Evolutionary conservation across 2,888 invertebrate species (phyloP).

Genomic region (Lasioglossum pauxillum): DNA sequence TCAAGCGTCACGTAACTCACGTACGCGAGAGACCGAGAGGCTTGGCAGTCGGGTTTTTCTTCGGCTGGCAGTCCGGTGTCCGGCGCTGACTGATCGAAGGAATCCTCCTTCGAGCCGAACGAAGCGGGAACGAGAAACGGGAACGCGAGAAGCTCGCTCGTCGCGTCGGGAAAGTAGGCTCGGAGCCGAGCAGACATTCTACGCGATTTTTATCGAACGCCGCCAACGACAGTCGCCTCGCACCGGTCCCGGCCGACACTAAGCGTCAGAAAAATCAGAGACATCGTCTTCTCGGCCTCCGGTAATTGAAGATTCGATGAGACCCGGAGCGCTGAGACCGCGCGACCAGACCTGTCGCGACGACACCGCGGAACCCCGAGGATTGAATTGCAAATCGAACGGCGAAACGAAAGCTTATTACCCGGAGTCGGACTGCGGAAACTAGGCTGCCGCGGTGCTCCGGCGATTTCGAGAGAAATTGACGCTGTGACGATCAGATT

Average conservation of each 20-base stretch:
- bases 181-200: slow-evolving; percentile 74
- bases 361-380: neutral
- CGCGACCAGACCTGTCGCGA: slow-evolving; percentile 31
- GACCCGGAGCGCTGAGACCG: slow-evolving; percentile 31
- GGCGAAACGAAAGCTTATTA: slow-evolving; percentile 30
- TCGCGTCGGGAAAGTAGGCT: slow-evolving; percentile 75
- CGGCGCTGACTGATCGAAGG: slow-evolving; percentile 73
- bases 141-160: slow-evolving; percentile 35
- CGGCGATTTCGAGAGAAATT: neutral
- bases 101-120: slow-evolving; percentile 62
- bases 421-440: neutral
- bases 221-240: neutral
- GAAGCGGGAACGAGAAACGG: slow-evolving; percentile 30
- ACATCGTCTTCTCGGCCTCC: neutral
- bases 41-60: slow-evolving; percentile 75
- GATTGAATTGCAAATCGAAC: slow-evolving; percentile 46
- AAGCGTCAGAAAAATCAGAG: slow-evolving; percentile 49
- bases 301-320: slow-evolving; percentile 44
- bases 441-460: neutral
- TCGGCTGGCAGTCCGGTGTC: slow-evolving; percentile 66
- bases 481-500: neutral
- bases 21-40: slow-evolving; percentile 72
- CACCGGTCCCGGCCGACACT: slow-evolving; percentile 15
- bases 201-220: slow-evolving; percentile 71
- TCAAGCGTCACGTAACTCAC: slow-evolving; percentile 81